Base-by-base conservation (phyloP, 2,797 vertebrate species). In the Lepilemur septentrionalis region DNA sequence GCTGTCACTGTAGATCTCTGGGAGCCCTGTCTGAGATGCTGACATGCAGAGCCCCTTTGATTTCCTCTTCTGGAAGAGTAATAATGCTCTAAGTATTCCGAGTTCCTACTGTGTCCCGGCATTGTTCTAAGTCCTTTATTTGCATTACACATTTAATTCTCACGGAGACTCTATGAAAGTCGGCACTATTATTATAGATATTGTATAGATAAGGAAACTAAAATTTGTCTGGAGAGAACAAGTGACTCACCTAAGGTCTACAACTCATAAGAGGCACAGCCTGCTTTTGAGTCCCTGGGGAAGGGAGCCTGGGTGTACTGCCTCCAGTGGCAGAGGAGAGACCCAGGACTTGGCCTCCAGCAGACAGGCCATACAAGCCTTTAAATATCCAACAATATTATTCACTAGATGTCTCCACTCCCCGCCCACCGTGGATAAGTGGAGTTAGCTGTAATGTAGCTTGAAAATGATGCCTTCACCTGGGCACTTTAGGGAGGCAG, bases 201-300 rank as follows among this genome's bases (percentile, higher is more conserved):
- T 1, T 57, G 59, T 17, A 5, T 22, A 2, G 28, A 41, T 32
- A 41, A 92, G 75, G 50, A 90, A 70, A 84, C 7, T 13, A n/a
- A 83, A 13, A 4, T 92, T 55, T 79, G 52, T 75, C 0, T 12
- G 2, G 43, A 90, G 46, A 69, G 75, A 57, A 14, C 13, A 32
- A 48, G 28, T 14, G 52, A 48, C 20, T 73, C 28, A 7, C 9
- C 55, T 38, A 18, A 18, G 3, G 55, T n/a, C 50, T 67, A 25
- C 8, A n/a, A 63, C 70, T 25, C 7, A 43, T 20, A 52, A 57
- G 57, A 81, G 82, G 41, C 32, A 30, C 59, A 57, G 30, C 4
- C 7, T 0, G 17, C 28, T 14, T 41, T 15, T n/a, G 2, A 14
- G 11, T 9, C 3, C 17, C 0, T 0, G 17, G 13, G 35, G n/a